Percentiles rank a stretch among this genome's conserved stretches.
phyloP scores from a whole-genome alignment of 2,888 invertebrate species.

The Drosophila tanythrix region DNA sequence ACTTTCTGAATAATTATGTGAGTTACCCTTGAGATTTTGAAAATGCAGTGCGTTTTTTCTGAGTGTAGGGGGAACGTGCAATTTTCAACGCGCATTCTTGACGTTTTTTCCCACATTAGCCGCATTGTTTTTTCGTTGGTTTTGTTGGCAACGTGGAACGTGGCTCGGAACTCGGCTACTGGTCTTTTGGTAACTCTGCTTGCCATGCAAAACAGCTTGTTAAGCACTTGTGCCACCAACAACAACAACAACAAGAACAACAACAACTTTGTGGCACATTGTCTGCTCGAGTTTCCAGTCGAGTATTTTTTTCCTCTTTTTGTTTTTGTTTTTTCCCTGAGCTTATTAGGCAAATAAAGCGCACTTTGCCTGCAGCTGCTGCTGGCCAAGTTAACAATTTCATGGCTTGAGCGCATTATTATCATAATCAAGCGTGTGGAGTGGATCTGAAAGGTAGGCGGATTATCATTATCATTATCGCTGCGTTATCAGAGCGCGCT shows the following conservation, averaged over 20 bases:
- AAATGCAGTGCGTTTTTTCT: neutral
- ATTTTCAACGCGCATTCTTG: conserved; percentile 79
- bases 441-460: conserved; percentile 19
- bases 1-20: neutral
- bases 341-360: conserved; percentile 76
- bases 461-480: conserved; percentile 55
- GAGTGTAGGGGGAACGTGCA: conserved; percentile 40
- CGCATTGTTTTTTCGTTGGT: conserved; percentile 64
- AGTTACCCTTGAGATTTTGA: too few species aligned
- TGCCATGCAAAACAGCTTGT: conserved; percentile 83
- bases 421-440: conserved; percentile 57
- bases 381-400: conserved; percentile 64
- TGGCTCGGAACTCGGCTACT: conserved; percentile 52
- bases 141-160: conserved; percentile 5
- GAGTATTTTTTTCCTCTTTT: neutral
- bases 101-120: conserved; percentile 83
- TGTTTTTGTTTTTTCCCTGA: conserved; percentile 17
- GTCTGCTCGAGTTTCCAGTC: conserved; percentile 67
- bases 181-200: conserved; percentile 52
- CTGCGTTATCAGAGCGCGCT: conserved; percentile 44
- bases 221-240: conserved; percentile 74
- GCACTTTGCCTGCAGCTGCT: conserved; percentile 17
- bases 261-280: conserved; percentile 53
- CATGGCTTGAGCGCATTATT: conserved; percentile 70
- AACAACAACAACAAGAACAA: conserved; percentile 39